Percentiles rank a stretch among this genome's conserved stretches.
phyloP scores from a whole-genome alignment of 2,888 invertebrate species.

The Nemapogon koenigi region DNA sequence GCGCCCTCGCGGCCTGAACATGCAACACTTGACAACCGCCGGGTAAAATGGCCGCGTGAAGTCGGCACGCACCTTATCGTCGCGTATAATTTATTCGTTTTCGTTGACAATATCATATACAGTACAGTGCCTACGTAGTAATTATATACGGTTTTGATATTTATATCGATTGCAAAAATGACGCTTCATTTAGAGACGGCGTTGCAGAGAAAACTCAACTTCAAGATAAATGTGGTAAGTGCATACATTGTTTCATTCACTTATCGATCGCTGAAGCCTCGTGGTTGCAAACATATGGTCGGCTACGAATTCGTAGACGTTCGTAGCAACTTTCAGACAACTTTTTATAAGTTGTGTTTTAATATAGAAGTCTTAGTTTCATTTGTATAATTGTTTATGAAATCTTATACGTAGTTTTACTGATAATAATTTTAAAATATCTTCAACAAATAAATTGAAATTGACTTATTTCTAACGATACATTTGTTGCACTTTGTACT shows the following conservation, averaged over 20 bases:
- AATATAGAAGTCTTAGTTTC: too few species aligned
- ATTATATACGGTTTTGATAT: too few species aligned
- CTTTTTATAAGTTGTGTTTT: too few species aligned
- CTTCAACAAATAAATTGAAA: too few species aligned
- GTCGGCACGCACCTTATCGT: neutral
- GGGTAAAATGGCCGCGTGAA: constrained; percentile 60
- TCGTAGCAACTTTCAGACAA: too few species aligned
- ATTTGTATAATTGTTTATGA: too few species aligned
- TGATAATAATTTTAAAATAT: too few species aligned
- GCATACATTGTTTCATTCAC: constrained; percentile 39
- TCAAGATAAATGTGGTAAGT: constrained; percentile 64
- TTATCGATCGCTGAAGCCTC: constrained; percentile 53
- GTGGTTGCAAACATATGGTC: constrained; percentile 55
- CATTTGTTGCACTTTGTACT: too few species aligned
- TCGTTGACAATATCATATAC: constrained; percentile 2
- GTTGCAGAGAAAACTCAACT: constrained; percentile 60
- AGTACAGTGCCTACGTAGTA: too few species aligned
- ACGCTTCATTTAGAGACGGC: constrained; percentile 58
- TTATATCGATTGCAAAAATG: constrained; percentile 25
- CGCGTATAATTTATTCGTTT: constrained; percentile 1
- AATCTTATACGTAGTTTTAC: too few species aligned
- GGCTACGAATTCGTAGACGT: constrained; percentile 39
- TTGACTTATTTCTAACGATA: too few species aligned
- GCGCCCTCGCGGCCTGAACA: constrained; percentile 30
- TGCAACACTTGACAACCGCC: constrained; percentile 41